Evolutionary conservation across 2,797 vertebrate genomes (phyloP), one percentile per base, ranked within the genome.

Genomic region (Cyclura pinguis): DNA sequence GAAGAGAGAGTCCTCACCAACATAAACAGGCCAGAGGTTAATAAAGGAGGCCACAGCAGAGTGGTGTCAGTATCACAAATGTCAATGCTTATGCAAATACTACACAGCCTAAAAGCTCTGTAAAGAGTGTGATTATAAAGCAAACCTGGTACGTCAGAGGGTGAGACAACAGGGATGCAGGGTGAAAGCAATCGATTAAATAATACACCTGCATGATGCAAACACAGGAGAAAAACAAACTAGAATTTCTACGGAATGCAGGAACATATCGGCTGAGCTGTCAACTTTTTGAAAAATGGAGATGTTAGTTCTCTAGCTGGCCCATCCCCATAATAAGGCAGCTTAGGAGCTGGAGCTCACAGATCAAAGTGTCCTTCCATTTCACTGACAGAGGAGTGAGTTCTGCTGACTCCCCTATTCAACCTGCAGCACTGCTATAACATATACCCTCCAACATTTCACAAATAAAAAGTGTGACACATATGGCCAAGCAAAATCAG

Each of bases 1-100:
- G 92, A 92, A 92, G 77, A 47, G 42, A 93, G 90, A 94, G 87
- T 92, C 91, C 92, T 82, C 73, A 81, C 32, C 89, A 92, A 35
- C 24, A 86, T 81, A 91, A 95, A 92, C 4, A 4, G 85, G 24
- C 86, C 62, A 94, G 55, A 7, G 2, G 94, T 92, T 91, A 94
- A 89, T 69, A 4, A 6, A 93, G 90, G 94, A 84, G 89, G 82
- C 62, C 91, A 42, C 76, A 57, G 67, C 74, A 88, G 67, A 83
- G 22, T 82, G 76, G 62, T 12, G 12, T 86, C 86, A 88, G 89
- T 62, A 74, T 74, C 32, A 76, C 38, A 64, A 47, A 29, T n/a
- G 38, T 83, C 29, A 82, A 84, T 35, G 55, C 52, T 38, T 88
- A 38, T 84, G 42, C 73, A 89, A 85, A 85, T 64, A 85, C 77